Percentiles rank a stretch among this genome's conserved stretches.
Evolutionary conservation across 2,113 vertebrate genomes (phyloP).

Genomic region (Halichoeres trimaculatus): DNA sequence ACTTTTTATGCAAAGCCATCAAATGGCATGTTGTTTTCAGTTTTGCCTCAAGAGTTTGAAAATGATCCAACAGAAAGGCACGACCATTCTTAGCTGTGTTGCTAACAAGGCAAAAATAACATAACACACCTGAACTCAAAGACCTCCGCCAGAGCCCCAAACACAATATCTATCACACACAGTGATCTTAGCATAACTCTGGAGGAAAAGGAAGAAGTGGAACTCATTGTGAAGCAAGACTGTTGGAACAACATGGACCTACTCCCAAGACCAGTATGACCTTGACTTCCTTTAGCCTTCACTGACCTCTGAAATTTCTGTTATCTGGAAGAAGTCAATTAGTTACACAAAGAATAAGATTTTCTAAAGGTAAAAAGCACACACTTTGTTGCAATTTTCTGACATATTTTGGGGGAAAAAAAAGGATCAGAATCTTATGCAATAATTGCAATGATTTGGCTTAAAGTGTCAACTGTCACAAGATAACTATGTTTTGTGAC

Average conservation of each 20-base stretch:
- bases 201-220: not conserved
- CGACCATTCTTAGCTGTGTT: not conserved
- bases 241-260: conserved; percentile 9
- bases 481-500: too few relatives aligned
- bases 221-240: conserved; percentile 2
- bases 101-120: not conserved
- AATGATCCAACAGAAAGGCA: too few relatives aligned
- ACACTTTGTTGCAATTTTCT: not conserved
- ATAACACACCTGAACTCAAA: not conserved
- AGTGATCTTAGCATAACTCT: not conserved
- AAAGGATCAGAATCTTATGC: too few relatives aligned
- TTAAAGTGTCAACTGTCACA: too few relatives aligned
- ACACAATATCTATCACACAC: not conserved
- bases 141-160: not conserved
- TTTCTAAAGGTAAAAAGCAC: not conserved
- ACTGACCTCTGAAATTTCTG: not conserved
- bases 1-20: too few relatives aligned
- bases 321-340: not conserved
- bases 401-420: too few relatives aligned
- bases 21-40: too few relatives aligned
- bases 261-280: not conserved
- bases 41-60: not conserved
- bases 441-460: too few relatives aligned
- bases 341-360: not conserved
- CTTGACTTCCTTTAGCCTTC: conserved; percentile 5